Base-by-base conservation (phyloP, 2,797 vertebrate genomes). In the Hypotaenidia philippensis region DNA sequence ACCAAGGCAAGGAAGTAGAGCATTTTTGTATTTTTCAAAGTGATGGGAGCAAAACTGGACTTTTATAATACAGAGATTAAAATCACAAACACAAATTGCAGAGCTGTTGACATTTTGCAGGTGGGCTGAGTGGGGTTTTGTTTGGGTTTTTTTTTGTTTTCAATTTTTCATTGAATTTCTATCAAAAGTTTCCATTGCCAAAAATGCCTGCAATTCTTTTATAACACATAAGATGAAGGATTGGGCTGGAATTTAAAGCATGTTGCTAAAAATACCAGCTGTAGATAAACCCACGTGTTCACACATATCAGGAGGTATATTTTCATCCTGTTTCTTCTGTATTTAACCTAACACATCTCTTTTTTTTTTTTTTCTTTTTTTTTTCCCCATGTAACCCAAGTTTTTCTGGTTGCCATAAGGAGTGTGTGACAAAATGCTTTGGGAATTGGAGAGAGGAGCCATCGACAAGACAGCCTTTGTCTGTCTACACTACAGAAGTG, bases 151-250 rank as follows among this genome's bases (percentile, higher is more conserved):
- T 36, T 36, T 36, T n/a, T 34, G 68, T 26, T 56, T 49, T 41
- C n/a, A 26, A 9, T 20, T 72, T 87, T 66, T 84, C 49, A 34
- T 50, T 31, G 32, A 55, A 40, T 38, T 63, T 63, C 3, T 15
- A 7, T 50, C 20, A 55, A 41, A 81, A 40, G 25, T 13, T 53
- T 56, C 21, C 14, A 0, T 32, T 68, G 52, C 36, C 41, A 71
- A 71, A 83, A 69, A 44, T 12, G 6, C 23, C 34, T 68, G 13
- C 9, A 5, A 5, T 77, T 41, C 9, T 68, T 70, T 83, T 19
- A 13, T 14, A 26, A 17, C 12, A 14, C 0, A 0, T 18, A 26
- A 44, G 6, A 45, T 12, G 29, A 57, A 52, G 5, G 44, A 52
- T 2, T 0, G 0, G 7, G 7, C 38, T 57, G 45, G 45, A 12